These are phyloP conservation scores for Onthophagus sagittarius DNA, from an alignment of 2,888 invertebrate species.

Conservation along the genomic window DNA sequence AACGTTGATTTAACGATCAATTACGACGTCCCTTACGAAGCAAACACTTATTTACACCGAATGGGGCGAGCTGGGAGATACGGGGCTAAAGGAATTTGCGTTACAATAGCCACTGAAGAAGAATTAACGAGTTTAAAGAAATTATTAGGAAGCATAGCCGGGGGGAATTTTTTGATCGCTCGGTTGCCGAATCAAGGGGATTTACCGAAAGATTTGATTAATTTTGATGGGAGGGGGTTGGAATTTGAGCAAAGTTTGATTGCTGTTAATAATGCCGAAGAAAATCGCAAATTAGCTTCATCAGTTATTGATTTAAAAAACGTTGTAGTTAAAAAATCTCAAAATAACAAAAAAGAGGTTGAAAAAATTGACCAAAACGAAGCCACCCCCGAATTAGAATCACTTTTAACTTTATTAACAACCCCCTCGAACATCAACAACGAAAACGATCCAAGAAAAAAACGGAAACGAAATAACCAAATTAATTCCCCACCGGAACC, in stretches of 20 bases:
- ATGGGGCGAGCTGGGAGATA: constrained; percentile 94
- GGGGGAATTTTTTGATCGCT: constrained; percentile 50
- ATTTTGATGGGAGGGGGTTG: constrained; percentile 33
- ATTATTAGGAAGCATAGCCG: constrained; percentile 57
- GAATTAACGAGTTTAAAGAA: constrained; percentile 59
- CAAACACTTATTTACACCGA: constrained; percentile 86
- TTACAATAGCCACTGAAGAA: constrained; percentile 66
- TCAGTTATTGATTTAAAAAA: not conserved
- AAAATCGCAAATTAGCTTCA: not conserved
- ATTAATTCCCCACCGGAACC: not conserved
- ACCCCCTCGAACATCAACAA: not conserved
- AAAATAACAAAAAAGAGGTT: not conserved
- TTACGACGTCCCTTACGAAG: constrained; percentile 77
- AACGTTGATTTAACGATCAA: constrained; percentile 92
- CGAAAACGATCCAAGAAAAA: not conserved
- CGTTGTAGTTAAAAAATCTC: not conserved
- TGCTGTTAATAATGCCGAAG: constrained; percentile 21
- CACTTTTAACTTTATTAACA: not conserved
- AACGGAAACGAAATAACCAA: not conserved
- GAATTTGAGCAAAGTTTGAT: constrained; percentile 35
- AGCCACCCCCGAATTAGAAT: not conserved
- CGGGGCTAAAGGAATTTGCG: constrained; percentile 78
- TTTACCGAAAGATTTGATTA: constrained; percentile 37
- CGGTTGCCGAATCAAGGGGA: constrained; percentile 47
- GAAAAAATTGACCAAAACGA: not conserved